A percentile compares a stretch with the other conserved stretches of the same genome.
Evolutionary conservation across 2,797 vertebrate species (phyloP).

Genomic region (Phalanger gymnotis): DNA sequence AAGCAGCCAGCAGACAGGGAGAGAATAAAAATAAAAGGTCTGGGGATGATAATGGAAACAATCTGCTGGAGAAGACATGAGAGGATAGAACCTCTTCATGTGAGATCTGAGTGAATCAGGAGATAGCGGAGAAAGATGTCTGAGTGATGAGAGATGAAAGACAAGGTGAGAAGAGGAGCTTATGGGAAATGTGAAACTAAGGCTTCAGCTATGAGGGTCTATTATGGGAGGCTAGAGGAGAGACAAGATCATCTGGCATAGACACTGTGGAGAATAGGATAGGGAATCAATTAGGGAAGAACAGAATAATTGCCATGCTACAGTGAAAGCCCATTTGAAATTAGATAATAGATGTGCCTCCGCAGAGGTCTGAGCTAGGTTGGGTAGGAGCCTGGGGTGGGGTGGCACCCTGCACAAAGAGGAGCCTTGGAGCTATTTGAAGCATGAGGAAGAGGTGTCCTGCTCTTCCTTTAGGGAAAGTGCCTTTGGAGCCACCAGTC

Average conservation of each 20-base stretch:
- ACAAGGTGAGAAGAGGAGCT: not conserved
- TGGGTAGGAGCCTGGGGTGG: not conserved
- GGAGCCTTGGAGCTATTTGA: not conserved
- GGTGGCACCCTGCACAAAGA: not conserved
- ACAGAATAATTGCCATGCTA: not conserved
- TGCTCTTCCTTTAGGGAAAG: not conserved
- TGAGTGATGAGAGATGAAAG: not conserved
- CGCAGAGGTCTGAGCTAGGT: not conserved
- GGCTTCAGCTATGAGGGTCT: not conserved
- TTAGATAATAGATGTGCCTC: not conserved
- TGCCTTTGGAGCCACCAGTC: not conserved
- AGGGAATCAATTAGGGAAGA: not conserved
- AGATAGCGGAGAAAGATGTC: not conserved
- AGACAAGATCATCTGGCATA: not conserved
- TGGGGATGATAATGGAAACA: not conserved
- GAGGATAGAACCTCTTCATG: not conserved
- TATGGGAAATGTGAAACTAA: not conserved
- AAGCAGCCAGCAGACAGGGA: not conserved
- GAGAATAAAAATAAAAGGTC: not conserved
- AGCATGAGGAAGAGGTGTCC: not conserved
- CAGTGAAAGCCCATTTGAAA: not conserved
- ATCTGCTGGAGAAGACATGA: not conserved
- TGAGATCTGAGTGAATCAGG: not conserved
- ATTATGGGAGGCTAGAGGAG: not conserved
- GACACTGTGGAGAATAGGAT: not conserved